phyloP scores from a whole-genome alignment of 2,797 vertebrate species.

The Crocodylus rhombifer region DNA sequence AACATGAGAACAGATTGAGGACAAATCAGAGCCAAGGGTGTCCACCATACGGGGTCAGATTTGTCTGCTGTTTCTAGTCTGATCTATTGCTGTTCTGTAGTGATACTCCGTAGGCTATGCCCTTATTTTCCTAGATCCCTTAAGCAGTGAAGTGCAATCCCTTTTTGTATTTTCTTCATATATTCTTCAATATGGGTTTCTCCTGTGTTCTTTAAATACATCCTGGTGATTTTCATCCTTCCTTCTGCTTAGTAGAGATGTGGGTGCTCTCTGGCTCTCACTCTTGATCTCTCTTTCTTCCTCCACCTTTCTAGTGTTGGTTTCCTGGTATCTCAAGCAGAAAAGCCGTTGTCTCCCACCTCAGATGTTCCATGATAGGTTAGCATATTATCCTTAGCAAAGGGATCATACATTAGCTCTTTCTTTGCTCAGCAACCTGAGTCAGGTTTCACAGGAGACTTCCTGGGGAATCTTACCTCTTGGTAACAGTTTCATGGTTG shows the following conservation, averaged over 20 bases:
- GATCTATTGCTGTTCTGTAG: background rate
- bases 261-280: too few species aligned
- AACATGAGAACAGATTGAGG: background rate
- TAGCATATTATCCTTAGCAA: background rate
- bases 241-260: too few species aligned
- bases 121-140: background rate
- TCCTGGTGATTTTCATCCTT: too few species aligned
- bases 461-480: background rate
- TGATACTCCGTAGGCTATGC: background rate
- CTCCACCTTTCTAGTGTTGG: background rate
- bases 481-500: background rate
- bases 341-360: background rate
- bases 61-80: background rate
- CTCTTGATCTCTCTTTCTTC: background rate
- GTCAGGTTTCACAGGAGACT: background rate
- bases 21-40: background rate
- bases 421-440: background rate
- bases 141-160: background rate
- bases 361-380: background rate
- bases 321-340: background rate
- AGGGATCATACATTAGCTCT: background rate
- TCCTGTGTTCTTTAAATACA: too few species aligned
- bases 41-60: background rate
- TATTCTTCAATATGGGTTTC: too few species aligned
- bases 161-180: background rate